These are phyloP conservation scores for Drosophila tsacasi DNA, from an alignment of 1,140 invertebrate species.

Conservation along the genomic window DNA sequence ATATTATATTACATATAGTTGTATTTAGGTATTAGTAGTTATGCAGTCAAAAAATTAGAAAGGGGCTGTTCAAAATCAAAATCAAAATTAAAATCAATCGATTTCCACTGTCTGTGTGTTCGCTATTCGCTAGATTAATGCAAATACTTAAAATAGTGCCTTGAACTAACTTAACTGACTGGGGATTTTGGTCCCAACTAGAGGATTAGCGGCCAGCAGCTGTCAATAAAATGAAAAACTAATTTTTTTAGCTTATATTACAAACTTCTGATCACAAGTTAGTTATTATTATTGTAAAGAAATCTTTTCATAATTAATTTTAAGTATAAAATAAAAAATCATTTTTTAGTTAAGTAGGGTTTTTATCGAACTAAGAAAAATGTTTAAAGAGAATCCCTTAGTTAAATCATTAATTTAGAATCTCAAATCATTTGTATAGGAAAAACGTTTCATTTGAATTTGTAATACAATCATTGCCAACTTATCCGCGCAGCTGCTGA, in stretches of 20 bases:
- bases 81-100: slow-evolving; percentile 10
- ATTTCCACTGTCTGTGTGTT: slow-evolving; percentile 44
- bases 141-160: slow-evolving; percentile 70
- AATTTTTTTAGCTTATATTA: neutral
- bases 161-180: slow-evolving; percentile 59
- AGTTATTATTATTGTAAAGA: too few relatives aligned
- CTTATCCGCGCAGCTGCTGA: slow-evolving; percentile 27
- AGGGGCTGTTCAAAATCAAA: slow-evolving; percentile 29
- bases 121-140: slow-evolving; percentile 61
- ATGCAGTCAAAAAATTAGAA: slow-evolving; percentile 25
- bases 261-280: too few relatives aligned
- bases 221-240: neutral
- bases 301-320: too few relatives aligned
- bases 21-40: slow-evolving; percentile 36
- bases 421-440: neutral
- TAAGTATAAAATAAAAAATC: neutral
- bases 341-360: neutral
- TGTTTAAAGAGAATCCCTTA: neutral
- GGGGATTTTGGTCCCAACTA: slow-evolving; percentile 44
- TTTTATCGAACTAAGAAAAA: too few relatives aligned
- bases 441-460: neutral
- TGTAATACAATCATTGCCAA: slow-evolving; percentile 7
- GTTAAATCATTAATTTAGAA: neutral
- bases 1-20: slow-evolving; percentile 17
- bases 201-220: slow-evolving; percentile 27